These are phyloP conservation scores for Tachina fera DNA, from an alignment of 2,888 invertebrate genomes.

Conservation along the genomic window DNA sequence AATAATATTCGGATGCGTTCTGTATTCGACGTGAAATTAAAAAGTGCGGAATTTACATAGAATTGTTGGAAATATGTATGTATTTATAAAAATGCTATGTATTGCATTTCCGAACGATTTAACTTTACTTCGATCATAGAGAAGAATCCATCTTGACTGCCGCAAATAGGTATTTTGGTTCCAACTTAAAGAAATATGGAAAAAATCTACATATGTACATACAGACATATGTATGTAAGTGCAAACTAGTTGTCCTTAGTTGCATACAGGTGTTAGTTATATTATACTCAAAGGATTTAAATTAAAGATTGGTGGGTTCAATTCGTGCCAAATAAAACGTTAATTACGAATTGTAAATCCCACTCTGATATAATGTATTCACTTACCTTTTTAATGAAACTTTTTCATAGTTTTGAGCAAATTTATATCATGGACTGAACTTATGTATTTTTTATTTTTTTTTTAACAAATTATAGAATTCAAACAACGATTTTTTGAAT, in stretches of 20 bases:
- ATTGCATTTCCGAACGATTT: too few species aligned
- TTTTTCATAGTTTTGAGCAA: slow-evolving; percentile 49
- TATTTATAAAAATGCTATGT: too few species aligned
- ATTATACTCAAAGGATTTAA: background rate
- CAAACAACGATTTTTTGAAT: background rate
- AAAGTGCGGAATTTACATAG: too few species aligned
- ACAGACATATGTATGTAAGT: background rate
- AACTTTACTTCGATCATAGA: too few species aligned
- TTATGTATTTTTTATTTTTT: background rate
- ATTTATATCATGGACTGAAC: slow-evolving; percentile 17
- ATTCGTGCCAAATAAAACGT: slow-evolving; percentile 49
- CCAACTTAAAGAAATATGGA: too few species aligned
- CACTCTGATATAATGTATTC: background rate
- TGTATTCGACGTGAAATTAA: too few species aligned
- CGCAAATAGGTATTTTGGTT: too few species aligned
- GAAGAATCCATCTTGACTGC: too few species aligned
- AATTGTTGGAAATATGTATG: too few species aligned
- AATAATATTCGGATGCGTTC: too few species aligned
- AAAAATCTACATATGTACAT: background rate
- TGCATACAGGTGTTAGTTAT: too few species aligned
- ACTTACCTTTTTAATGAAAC: slow-evolving; percentile 52
- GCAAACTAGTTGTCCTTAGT: background rate
- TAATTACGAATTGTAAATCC: slow-evolving; percentile 49
- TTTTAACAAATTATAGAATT: background rate
- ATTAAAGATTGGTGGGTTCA: background rate